Base-by-base conservation (phyloP, 1,140 invertebrate species). In the Cepaea nemoralis region DNA sequence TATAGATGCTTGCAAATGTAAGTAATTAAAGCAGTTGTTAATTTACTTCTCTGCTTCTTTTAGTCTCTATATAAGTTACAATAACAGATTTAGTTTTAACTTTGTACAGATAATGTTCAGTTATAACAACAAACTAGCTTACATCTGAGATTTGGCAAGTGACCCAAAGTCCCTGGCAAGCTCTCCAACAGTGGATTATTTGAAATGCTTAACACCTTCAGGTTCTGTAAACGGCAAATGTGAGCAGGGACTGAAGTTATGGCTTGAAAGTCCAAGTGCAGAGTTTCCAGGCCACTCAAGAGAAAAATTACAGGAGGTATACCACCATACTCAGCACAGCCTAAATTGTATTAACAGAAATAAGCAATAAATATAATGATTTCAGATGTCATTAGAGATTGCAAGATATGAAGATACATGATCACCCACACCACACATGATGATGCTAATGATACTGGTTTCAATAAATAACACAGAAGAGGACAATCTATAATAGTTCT, bases 121-220 rank as follows among this genome's bases (percentile, higher is more conserved):
- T n/a, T n/a, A n/a, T n/a, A n/a, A n/a, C 12, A 45, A 16, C 10
- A 31, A 31, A 42, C 19, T 45, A 42, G 12, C 86, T 83, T 84
- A 89, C 88, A 77, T 71, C 77, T 85, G 24, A 89, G 81, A 70
- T 86, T 87, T 14, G 88, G 87, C 27, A 87, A 45, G 27, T 87
- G 85, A 50, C 86, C 86, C 1, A 90, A 73, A 8, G 85, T 70
- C 1, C 85, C 86, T 12, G 87, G 84, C 42, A 90, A 69, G 78
- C 86, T 86, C 75, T 85, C 86, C 77, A 90, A 77, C n/a, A 89
- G 70, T 19, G 87, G 86, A 73, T 86, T 86, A 82, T 89, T 76
- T 27, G 55, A 82, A 6, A 90, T 69, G 27, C 82, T 84, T 0
- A 90, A 80, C 0, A 81, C 31, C 10, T 76, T 55, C 14, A 90